A percentile compares a stretch with the other conserved stretches of the same genome.
Conservation (phyloP, 2,888 invertebrate genomes). For the Drosophila emarginata region DNA sequence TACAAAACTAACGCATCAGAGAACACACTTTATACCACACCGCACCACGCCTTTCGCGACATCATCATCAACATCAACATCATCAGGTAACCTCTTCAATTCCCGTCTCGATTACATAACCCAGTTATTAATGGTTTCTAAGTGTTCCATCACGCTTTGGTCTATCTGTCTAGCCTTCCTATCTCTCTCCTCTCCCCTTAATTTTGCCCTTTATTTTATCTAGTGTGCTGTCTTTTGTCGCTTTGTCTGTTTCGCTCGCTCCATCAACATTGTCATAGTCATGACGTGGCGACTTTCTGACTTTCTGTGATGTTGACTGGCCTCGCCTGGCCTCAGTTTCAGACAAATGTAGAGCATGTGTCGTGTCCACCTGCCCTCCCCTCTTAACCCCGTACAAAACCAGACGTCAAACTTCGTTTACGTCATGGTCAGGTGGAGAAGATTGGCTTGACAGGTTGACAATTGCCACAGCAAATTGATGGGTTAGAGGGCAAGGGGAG, state of each 20-base stretch:
- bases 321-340: conserved; percentile 22
- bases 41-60: conserved; percentile 21
- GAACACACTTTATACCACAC: conserved; percentile 19
- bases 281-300: conserved; percentile 72
- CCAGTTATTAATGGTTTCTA: conserved; percentile 69
- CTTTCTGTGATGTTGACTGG: conserved; percentile 32
- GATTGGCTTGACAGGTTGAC: conserved; percentile 50
- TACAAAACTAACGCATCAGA: neutral
- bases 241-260: neutral
- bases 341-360: conserved; percentile 61
- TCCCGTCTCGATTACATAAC: conserved; percentile 64
- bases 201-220: neutral
- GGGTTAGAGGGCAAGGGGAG: neutral
- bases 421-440: conserved; percentile 68
- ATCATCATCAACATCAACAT: neutral
- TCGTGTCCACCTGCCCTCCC: conserved; percentile 11
- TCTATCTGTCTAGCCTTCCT: conserved; percentile 12
- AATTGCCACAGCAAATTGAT: conserved; percentile 43
- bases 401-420: conserved; percentile 51
- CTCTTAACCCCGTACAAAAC: conserved; percentile 3
- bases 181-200: conserved; percentile 12
- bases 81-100: conserved; percentile 12
- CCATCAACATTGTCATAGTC: conserved; percentile 37
- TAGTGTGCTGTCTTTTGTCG: neutral
- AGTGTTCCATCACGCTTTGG: conserved; percentile 41